phyloP scores from a whole-genome alignment of 1,140 invertebrate species.

The Acyrthosiphon pisum region DNA sequence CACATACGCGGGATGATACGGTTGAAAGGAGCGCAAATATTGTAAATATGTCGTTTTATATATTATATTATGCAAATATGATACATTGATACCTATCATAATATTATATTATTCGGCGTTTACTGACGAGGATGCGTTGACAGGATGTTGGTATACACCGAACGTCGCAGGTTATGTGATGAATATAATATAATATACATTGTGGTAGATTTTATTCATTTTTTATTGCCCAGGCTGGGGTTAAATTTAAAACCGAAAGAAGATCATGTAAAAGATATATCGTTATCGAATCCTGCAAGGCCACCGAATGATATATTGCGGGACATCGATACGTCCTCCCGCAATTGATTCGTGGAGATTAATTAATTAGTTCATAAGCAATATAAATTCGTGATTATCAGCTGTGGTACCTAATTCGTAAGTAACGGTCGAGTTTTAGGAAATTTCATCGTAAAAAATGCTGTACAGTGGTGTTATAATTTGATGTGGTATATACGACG shows the following conservation, averaged over 20 bases:
- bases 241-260: constrained; percentile 13
- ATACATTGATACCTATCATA: background rate
- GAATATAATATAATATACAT: background rate
- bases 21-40: background rate
- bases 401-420: background rate
- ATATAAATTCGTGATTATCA: background rate
- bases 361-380: background rate
- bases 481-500: background rate
- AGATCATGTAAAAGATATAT: background rate
- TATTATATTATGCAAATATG: background rate
- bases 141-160: background rate
- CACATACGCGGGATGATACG: background rate
- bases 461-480: background rate
- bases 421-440: background rate
- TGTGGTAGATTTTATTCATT: background rate
- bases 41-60: background rate
- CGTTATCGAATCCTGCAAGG: background rate
- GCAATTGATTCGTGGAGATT: background rate
- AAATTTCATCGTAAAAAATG: background rate
- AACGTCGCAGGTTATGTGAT: background rate
- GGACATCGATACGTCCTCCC: background rate
- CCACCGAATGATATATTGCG: background rate
- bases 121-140: background rate
- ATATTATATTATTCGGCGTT: background rate
- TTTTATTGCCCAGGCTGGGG: background rate